Base-by-base conservation (phyloP, 2,888 invertebrate species). In the Chalcosyrphus nemorum region DNA sequence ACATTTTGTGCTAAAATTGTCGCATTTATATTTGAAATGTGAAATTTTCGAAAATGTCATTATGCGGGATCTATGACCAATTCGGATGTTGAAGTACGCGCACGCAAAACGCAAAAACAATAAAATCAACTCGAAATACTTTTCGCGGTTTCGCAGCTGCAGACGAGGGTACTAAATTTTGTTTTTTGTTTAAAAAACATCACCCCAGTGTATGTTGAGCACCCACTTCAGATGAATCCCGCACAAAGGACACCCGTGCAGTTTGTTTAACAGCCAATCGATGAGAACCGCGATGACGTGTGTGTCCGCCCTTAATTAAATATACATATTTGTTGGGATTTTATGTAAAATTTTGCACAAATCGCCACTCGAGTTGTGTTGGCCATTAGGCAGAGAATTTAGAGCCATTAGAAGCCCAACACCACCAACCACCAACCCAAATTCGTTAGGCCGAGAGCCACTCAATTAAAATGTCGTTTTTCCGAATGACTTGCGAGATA, bases 381-480 rank as follows among this genome's bases (percentile, higher is more conserved):
- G 56, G 68, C 74, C 84, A 84, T 84, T 84, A 80, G 70, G 21
- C 56, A 56, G 45, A 56, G 45, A 47, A 65, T 52, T 65, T 65
- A 65, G 50, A 59, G 15, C 50, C 17, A 45, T n/a, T 47, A 17
- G 43, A 56, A 66, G 21, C 61, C 71, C n/a, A n/a, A n/a, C n/a
- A n/a, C n/a, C n/a, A n/a, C n/a, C n/a, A n/a, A n/a, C n/a, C 78
- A 74, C 50, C 84, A 85, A 75, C 70, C 74, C 70, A 59, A 75
- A 80, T 80, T 75, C 68, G 80, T 85, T 80, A 78, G 57, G 35
- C 63, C 75, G 19, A 80, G 76, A 80, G 87, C 88, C 87, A 86
- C 88, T 84, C 84, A 84, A 86, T 88, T 86, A 89, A 90, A 91
- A 88, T 90, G 90, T 89, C 91, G 91, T 91, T 91, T 91, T 91